phyloP scores from a whole-genome alignment of 2,113 vertebrate species.

The Ia io region DNA sequence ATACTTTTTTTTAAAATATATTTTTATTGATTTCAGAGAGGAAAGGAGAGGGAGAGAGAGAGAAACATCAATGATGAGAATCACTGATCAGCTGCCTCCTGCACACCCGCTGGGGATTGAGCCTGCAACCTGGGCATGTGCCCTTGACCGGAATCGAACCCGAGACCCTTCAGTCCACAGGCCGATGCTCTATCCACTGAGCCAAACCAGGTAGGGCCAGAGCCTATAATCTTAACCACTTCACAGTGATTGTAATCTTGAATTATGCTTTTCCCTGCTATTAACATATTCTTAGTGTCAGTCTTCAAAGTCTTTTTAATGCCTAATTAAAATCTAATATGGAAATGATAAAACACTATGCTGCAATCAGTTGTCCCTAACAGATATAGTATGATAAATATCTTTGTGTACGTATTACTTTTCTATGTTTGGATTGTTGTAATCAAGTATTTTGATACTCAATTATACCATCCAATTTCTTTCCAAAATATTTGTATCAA shows the following conservation, averaged over 20 bases:
- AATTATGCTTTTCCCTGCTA: neutral
- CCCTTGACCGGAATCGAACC: no score
- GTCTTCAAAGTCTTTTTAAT: constrained; percentile 39
- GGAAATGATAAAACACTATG: neutral
- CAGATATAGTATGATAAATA: constrained; percentile 1
- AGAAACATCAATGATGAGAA: no score
- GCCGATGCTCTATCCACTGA: no score
- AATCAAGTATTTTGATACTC: neutral
- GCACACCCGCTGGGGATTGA: no score
- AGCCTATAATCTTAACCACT: neutral
- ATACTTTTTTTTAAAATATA: neutral
- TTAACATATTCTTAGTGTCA: constrained; percentile 13
- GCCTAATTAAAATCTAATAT: neutral
- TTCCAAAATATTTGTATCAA: constrained; percentile 32
- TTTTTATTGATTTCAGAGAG: no score
- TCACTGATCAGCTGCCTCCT: no score
- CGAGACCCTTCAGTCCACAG: no score
- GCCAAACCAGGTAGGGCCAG: no score
- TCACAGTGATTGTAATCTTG: constrained; percentile 21
- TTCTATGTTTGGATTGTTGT: neutral
- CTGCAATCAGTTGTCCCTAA: neutral
- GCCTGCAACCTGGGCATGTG: no score
- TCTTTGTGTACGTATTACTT: neutral
- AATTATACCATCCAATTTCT: neutral
- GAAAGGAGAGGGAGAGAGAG: no score